Base-by-base conservation (phyloP, 2,888 invertebrate genomes). In the Entomobrya multifasciata region DNA sequence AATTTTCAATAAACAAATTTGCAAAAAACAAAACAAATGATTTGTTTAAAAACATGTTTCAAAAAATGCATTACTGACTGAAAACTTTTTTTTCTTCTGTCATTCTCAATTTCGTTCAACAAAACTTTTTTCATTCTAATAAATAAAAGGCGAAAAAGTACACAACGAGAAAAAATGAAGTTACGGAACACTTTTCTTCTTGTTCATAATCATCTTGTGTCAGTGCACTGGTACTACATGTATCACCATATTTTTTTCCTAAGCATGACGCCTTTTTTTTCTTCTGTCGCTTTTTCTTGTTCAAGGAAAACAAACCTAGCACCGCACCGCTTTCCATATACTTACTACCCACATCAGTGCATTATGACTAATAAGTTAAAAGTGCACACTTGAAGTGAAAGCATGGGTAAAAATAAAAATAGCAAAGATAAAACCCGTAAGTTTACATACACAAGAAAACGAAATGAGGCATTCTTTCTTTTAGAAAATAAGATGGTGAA, bases 51-150 rank as follows among this genome's bases (percentile, higher is more conserved):
- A n/a, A n/a, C n/a, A n/a, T n/a, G n/a, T n/a, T n/a, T n/a, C n/a
- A n/a, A n/a, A n/a, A n/a, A n/a, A n/a, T n/a, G n/a, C n/a, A n/a
- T n/a, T n/a, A n/a, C n/a, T n/a, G n/a, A n/a, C n/a, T n/a, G n/a
- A 84, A 84, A 36, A 76, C 77, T 84, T 77, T 84, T 62, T 67
- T 67, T 84, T 77, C 77, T 62, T 67, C 77, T 76, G 49, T 52
- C 55, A 55, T 52, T 67, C 67, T 62, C 47, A 76, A 76, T 77
- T 47, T 55, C 55, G 65, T 76, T 67, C 55, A 77, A 52, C 36
- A 41, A 74, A 77, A 55, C 47, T 74, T 76, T 62, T 62, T 76
- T 77, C 83, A 77, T 77, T 77, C 65, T 67, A 84, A 77, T 84
- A 84, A 84, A 84, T 84, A 77, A 84, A 84, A 47, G 74, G 72